Base-by-base conservation (phyloP, 2,888 invertebrate species). In the Frankliniella fusca region DNA sequence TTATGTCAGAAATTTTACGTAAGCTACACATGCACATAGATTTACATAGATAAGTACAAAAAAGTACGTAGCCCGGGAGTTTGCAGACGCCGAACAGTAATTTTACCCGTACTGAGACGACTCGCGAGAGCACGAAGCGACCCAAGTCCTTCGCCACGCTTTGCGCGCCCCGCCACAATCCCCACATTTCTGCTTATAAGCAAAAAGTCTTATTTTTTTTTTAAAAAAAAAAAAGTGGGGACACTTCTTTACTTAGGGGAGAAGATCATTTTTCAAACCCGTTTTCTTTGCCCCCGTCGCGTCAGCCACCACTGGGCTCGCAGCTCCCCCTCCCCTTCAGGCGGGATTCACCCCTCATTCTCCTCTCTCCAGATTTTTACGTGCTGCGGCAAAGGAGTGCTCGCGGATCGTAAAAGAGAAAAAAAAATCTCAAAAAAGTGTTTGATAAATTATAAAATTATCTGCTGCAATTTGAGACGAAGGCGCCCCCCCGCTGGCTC, bases 391-490 rank as follows among this genome's bases (percentile, higher is more conserved):
- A 38, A 76, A 76, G 27, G 27, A 76, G 70, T 23, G 23, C 70
- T 70, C 27, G 70, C n/a, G 11, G 70, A 12, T 15, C 54, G 18
- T 20, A 54, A 15, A 54, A 54, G 15, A 54, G 15, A 54, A 54
- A 12, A 10, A 76, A 38, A 38, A 5, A 3, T 38, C 38, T 2
- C 38, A 76, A 76, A 76, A 76, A 76, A 76, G 27, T 76, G 70
- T 76, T 76, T 76, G 70, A 76, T 76, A 76, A 76, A 76, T 76
- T 76, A 76, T 76, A 76, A 76, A 76, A 76, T 76, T 76, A 76
- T 76, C 27, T 76, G 70, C 70, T 76, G 70, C 70, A 76, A 76
- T 76, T 76, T 3, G 70, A 76, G 70, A 76, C 70, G 70, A 27
- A 23, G 70, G 27, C 27, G 70, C 70, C 70, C 70, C 70, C 70